Evolutionary conservation across 2,797 vertebrate genomes (phyloP).

Genomic region (Lateolabrax maculatus): DNA sequence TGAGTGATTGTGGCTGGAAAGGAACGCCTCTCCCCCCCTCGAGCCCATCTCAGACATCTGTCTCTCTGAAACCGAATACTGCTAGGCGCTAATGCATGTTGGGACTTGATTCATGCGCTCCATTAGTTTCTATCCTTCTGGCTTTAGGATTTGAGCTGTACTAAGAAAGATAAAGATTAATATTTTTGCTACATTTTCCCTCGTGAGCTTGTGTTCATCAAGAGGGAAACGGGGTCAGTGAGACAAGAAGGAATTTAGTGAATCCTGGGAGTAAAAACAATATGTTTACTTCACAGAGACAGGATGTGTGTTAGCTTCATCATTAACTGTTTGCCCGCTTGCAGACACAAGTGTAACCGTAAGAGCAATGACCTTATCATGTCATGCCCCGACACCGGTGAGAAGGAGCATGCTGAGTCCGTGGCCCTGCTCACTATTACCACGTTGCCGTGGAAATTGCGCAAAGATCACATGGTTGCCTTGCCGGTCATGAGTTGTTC

Average conservation of each 20-base stretch:
- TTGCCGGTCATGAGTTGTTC: slow-evolving; percentile 69
- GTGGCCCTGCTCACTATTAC: slow-evolving; percentile 21
- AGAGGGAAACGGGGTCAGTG: background rate
- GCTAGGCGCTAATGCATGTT: slow-evolving; percentile 65
- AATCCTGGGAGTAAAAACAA: background rate
- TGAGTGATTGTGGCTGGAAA: slow-evolving; percentile 66
- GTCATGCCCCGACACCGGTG: background rate
- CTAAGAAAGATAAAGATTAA: background rate
- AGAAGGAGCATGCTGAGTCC: slow-evolving; percentile 15
- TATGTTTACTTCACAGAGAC: slow-evolving; percentile 4
- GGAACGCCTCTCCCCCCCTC: slow-evolving; percentile 25
- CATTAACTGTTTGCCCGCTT: slow-evolving; percentile 18
- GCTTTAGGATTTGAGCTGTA: background rate
- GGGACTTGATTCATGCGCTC: slow-evolving; percentile 61
- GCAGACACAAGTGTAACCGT: slow-evolving; percentile 8
- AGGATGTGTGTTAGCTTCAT: slow-evolving; percentile 2
- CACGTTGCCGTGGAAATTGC: slow-evolving; percentile 21
- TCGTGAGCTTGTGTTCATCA: background rate
- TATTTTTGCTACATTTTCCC: background rate
- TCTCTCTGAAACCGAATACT: slow-evolving; percentile 75
- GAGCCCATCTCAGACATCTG: slow-evolving; percentile 66
- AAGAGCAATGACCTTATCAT: slow-evolving; percentile 29
- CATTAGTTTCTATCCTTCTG: slow-evolving; percentile 55
- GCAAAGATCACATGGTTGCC: slow-evolving; percentile 62
- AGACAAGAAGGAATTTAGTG: too few species aligned